Base-by-base conservation (phyloP, 1,140 invertebrate species). In the Anastatus disparis region DNA sequence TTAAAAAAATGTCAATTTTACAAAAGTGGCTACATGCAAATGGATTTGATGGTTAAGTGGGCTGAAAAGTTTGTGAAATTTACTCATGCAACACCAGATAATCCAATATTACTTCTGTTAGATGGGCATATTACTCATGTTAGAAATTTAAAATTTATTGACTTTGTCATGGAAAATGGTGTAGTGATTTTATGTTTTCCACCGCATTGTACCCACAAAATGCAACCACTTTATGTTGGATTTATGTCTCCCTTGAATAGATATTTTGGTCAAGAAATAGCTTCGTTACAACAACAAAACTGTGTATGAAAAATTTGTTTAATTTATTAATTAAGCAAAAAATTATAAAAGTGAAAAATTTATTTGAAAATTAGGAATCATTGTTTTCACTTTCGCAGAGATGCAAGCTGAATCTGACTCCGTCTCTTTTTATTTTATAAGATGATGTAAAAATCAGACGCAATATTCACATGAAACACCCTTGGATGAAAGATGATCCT, bases 1-100 rank as follows among this genome's bases (percentile, higher is more conserved):
- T 31, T 71, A 79, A 62, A 52, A 77, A 42, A 70, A 74, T 74
- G 76, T 80, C 68, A 81, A 81, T 52, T 65, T 62, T 72, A 62
- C 26, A 64, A 50, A 42, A 67, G 26, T 35, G 74, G 68, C 2
- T 73, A 61, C 46, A 66, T 72, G 6, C 29, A 35, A 13, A 12
- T 53, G 75, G 67, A 74, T 71, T 78, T 58, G 3, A 65, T 65
- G 38, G 22, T 46, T 13, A 65, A 58, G 13, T 55, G 52, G 52
- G 72, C 84, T 58, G 52, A 75, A 46, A 38, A 71, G 13, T 81
- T 79, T 55, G 48, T 79, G 9, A 3, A 55, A 17, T 55, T 55
- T 55, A 27, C 27, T 13, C 12, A 20, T 3, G 52, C 52, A 7
- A n/a, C 20, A 9, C 9, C 22, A 27, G 27, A 26, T 26, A 26